A percentile compares a stretch with the other conserved stretches of the same genome.
Evolutionary conservation across 2,888 invertebrate species (phyloP).

Genomic region (Helicoverpa assulta): DNA sequence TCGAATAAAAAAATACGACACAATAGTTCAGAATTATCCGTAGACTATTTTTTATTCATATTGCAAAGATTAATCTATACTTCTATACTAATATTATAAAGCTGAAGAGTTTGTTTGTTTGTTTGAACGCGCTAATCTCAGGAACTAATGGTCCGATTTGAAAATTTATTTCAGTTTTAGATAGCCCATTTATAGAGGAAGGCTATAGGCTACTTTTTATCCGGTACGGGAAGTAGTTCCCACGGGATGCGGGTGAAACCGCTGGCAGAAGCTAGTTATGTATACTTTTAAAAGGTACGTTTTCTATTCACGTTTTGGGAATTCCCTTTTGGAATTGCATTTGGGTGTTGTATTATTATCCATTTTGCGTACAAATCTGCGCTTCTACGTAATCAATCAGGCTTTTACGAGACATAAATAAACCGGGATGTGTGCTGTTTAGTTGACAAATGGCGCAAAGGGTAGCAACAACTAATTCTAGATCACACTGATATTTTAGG

Average conservation of each 20-base stretch:
- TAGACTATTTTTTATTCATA: background rate
- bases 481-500: slow-evolving; percentile 3
- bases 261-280: no score
- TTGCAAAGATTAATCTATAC: background rate
- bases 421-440: slow-evolving; percentile 49
- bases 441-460: slow-evolving; percentile 49
- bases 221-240: no score
- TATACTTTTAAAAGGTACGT: slow-evolving; percentile 10
- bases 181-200: no score
- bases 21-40: background rate
- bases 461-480: slow-evolving; percentile 31
- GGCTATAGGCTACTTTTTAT: no score
- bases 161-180: no score
- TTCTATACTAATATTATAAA: no score
- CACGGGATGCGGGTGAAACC: no score
- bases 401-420: slow-evolving; percentile 69
- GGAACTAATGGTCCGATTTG: no score
- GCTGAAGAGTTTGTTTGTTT: no score
- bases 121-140: no score
- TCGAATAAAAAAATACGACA: background rate
- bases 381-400: slow-evolving; percentile 73
- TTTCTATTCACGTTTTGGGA: slow-evolving; percentile 40
- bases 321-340: slow-evolving; percentile 65
- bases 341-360: slow-evolving; percentile 71
- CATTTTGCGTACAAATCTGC: slow-evolving; percentile 69